These are phyloP conservation scores for Sycophaga agraensis DNA, from an alignment of 1,140 invertebrate genomes.

Conservation along the genomic window DNA sequence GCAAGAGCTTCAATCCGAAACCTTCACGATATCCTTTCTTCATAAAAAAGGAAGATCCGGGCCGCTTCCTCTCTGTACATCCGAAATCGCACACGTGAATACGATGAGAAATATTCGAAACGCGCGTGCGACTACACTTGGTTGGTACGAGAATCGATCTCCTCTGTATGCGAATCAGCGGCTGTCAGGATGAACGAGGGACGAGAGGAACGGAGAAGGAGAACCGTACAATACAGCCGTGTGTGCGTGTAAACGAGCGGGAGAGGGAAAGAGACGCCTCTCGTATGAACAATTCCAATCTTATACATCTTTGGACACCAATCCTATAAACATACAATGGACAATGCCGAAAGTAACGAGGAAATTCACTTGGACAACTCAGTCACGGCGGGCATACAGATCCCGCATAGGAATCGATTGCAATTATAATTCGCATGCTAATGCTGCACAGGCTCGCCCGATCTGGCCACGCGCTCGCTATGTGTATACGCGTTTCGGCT, in stretches of 20 bases:
- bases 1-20: too few relatives aligned
- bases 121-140: background rate
- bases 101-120: background rate
- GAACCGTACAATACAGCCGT: too few relatives aligned
- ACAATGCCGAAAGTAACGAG: conserved; percentile 37
- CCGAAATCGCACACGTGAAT: background rate
- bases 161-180: conserved; percentile 16
- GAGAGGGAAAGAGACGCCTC: background rate
- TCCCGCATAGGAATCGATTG: conserved; percentile 30
- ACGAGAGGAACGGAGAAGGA: background rate
- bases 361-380: conserved; percentile 43
- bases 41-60: background rate
- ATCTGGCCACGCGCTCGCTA: background rate
- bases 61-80: too few relatives aligned
- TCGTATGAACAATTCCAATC: conserved; percentile 27
- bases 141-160: background rate
- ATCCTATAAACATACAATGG: conserved; percentile 47
- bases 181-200: background rate
- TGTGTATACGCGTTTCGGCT: too few relatives aligned
- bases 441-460: background rate
- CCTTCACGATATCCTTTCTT: too few relatives aligned
- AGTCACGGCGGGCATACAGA: conserved; percentile 20
- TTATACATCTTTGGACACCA: conserved; percentile 36
- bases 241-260: too few relatives aligned
- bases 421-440: conserved; percentile 28